Conservation (phyloP, 2,888 invertebrate genomes). For the Calliphora vomitoria region DNA sequence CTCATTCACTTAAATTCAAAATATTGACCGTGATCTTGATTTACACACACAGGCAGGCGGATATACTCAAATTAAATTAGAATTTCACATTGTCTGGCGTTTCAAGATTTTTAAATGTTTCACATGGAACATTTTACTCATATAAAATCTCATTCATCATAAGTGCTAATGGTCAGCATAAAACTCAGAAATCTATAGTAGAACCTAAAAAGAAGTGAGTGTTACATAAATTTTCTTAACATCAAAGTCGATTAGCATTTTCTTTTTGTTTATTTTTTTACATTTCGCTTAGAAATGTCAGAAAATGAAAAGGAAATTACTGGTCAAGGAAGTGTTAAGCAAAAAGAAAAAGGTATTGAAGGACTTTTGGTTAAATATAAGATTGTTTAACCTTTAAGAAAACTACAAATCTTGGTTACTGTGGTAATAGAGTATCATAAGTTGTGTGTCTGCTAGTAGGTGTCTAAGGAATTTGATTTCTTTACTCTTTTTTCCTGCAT, state of each 20-base stretch:
- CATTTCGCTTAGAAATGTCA: neutral
- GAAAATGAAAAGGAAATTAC: conserved; percentile 37
- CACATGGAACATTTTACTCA: too few species aligned
- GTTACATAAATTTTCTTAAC: neutral
- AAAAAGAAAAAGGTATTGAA: neutral
- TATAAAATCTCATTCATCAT: too few species aligned
- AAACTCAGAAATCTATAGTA: too few species aligned
- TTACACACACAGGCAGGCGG: too few species aligned
- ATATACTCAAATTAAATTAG: too few species aligned
- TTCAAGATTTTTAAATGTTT: too few species aligned
- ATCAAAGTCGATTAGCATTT: conserved; percentile 34
- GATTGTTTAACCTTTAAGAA: neutral
- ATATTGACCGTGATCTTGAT: too few species aligned
- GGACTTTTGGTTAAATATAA: neutral
- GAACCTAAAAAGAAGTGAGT: neutral
- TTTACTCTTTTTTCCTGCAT: neutral
- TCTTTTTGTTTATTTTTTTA: neutral
- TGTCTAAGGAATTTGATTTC: conserved; percentile 11
- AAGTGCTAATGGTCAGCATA: too few species aligned
- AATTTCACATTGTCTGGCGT: too few species aligned
- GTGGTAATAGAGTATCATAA: conserved; percentile 15
- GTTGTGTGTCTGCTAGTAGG: neutral
- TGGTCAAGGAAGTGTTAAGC: conserved; percentile 42
- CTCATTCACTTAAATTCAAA: too few species aligned
- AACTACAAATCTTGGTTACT: conserved; percentile 29